Base-by-base conservation (phyloP, 2,113 vertebrate species). In the Carassius gibelio region DNA sequence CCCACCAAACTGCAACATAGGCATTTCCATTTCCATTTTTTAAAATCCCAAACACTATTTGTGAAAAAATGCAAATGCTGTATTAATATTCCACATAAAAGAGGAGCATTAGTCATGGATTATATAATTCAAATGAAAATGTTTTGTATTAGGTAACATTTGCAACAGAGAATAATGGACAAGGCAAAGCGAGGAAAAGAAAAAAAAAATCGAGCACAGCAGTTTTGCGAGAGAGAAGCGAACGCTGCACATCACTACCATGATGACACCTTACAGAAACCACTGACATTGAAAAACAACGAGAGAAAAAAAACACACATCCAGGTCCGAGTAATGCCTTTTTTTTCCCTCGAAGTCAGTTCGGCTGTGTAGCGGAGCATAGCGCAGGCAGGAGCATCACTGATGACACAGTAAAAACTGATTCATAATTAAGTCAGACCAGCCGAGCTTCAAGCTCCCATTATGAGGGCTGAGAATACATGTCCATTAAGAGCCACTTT, bases 21-120 rank as follows among this genome's bases (percentile, higher is more conserved):
- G 87, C 88, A 87, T 90, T 89, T 88, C 87, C 72, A 85, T 92
- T 92, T 87, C 87, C 89, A 91, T 91, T 87, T 88, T 89, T 89
- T 89, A 50, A 93, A 93, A 92, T 91, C 89, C 89, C 85, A 91
- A 93, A 92, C 88, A 90, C 77, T 74, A 87, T 92, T 91, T 91
- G 89, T 90, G 87, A 59, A n/a, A 50, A 91, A 91, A 93, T 93
- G 90, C 88, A 93, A 93, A 94, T 93, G 81, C 80, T 87, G 86
- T 90, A 88, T 93, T 93, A 91, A 91, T 90, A 93, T 93, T 90
- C 89, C 69, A 89, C 75, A 88, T 86, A 88, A 93, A 92, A 91
- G 85, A 48, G 84, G 88, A 68, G 86, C 88, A 93, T 92, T 93
- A 93, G 90, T 93, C 89, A 92, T 87, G 89, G 89, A 93, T 92